A percentile compares a stretch with the other conserved stretches of the same genome.
Conservation (phyloP, 2,797 vertebrate species). For the Hafferia zeledoni region DNA sequence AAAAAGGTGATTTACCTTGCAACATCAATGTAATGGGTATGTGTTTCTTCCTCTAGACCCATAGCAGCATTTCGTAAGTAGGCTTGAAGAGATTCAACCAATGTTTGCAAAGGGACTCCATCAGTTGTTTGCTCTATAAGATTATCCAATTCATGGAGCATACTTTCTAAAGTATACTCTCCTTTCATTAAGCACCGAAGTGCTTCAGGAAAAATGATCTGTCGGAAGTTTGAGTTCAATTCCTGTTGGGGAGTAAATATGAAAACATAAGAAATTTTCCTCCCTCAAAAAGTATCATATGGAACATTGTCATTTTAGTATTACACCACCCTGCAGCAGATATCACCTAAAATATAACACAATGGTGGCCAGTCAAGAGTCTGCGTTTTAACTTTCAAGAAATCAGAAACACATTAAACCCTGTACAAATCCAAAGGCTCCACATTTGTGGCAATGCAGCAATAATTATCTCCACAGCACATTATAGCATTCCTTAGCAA, state of each 20-base stretch:
- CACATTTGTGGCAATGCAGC: background rate
- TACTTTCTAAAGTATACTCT: conserved; percentile 92
- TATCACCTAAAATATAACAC: background rate
- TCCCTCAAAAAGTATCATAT: background rate
- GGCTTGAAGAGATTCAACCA: conserved; percentile 88
- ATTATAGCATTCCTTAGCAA: background rate
- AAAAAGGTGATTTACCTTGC: conserved; percentile 81
- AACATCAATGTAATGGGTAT: conserved; percentile 89
- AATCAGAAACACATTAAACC: background rate
- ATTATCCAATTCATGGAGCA: conserved; percentile 91
- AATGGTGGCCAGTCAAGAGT: background rate
- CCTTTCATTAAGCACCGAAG: conserved; percentile 94
- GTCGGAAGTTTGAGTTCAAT: conserved; percentile 96
- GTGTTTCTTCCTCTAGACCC: conserved; percentile 88
- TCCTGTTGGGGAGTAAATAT: conserved; percentile 77
- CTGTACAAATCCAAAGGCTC: background rate
- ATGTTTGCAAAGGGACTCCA: conserved; percentile 87
- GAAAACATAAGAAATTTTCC: background rate
- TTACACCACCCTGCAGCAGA: background rate
- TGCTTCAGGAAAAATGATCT: conserved; percentile 98
- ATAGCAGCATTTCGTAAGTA: conserved; percentile 85
- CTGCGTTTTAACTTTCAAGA: background rate
- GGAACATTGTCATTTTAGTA: background rate
- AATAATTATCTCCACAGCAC: background rate
- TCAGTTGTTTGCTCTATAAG: conserved; percentile 95